Evolutionary conservation across 2,113 vertebrate species (phyloP).

Genomic region (Dicerorhinus sumatrensis): DNA sequence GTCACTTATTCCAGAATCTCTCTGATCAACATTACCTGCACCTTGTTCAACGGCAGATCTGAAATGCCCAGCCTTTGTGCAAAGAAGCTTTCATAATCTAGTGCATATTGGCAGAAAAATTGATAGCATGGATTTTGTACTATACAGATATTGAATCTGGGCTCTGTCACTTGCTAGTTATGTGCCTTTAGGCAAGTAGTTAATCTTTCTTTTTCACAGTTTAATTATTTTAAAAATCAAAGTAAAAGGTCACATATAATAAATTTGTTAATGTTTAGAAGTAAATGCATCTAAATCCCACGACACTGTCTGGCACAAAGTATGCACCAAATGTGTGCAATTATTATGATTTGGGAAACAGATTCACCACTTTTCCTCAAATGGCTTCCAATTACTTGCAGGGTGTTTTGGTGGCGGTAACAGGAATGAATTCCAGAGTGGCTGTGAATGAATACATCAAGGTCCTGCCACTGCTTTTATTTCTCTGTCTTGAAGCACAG

Average conservation of each 20-base stretch:
- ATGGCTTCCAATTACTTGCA: background rate
- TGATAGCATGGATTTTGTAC: background rate
- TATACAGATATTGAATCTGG: background rate
- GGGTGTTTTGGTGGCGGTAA: background rate
- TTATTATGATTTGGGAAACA: background rate
- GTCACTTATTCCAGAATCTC: background rate
- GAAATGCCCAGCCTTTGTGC: background rate
- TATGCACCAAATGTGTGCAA: too few species aligned
- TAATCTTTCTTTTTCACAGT: background rate
- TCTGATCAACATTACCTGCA: background rate
- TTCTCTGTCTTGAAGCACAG: background rate
- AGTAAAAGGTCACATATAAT: background rate
- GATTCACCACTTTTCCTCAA: background rate
- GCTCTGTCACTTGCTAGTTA: background rate
- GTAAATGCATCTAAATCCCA: background rate
- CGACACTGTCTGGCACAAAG: background rate
- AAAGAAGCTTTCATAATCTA: background rate
- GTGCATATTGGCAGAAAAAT: background rate
- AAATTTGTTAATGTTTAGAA: background rate
- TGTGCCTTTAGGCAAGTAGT: background rate
- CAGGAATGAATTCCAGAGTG: background rate
- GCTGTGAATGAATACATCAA: background rate
- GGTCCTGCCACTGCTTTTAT: background rate
- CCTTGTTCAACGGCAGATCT: background rate
- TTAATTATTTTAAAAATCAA: background rate